Base-by-base conservation (phyloP, 2,888 invertebrate genomes). In the Orthosia incerta region DNA sequence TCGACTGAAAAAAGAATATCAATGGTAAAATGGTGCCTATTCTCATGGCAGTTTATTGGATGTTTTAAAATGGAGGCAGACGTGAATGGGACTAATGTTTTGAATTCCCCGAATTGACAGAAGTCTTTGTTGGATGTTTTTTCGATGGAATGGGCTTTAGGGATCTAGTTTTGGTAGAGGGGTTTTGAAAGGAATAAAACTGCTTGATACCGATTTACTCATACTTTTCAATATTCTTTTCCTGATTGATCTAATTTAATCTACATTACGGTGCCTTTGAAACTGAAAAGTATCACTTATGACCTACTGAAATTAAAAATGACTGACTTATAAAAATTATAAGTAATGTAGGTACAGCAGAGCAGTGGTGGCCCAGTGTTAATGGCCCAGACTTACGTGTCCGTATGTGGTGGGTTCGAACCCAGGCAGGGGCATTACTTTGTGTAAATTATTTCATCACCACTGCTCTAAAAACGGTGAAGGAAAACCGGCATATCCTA, bases 1-100 rank as follows among this genome's bases (percentile, higher is more conserved):
- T 85, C 77, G 82, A 79, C 77, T 84, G 82, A 79, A 84, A 84
- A 86, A 83, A 83, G 85, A 83, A 78, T 72, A 68, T 71, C 64
- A 0, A 61, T 61, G 53, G 61, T 72, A 64, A 77, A 84, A 77
- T 73, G 82, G 76, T 45, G 71, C 76, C 82, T 74, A 80, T 77
- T 87, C 84, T 74, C 72, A 79, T 71, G 53, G 73, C 69, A 70
- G 59, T 84, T 82, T 84, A 86, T 86, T 87, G 84, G 77, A 79
- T 76, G 68, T 75, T 84, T 79, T 79, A 71, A 84, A 80, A 79
- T 79, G 76, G 63, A 67, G 71, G 45, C 71, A 23, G 57, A 68
- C 69, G 59, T 57, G 71, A 69, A 69, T 45, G 64, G 48, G 59
- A 45, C 57, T 74, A 61, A 72, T 80, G 80, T 80, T 83, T 80